Conservation (phyloP, 2,113 vertebrate species). For the Myotis lucifugus region DNA sequence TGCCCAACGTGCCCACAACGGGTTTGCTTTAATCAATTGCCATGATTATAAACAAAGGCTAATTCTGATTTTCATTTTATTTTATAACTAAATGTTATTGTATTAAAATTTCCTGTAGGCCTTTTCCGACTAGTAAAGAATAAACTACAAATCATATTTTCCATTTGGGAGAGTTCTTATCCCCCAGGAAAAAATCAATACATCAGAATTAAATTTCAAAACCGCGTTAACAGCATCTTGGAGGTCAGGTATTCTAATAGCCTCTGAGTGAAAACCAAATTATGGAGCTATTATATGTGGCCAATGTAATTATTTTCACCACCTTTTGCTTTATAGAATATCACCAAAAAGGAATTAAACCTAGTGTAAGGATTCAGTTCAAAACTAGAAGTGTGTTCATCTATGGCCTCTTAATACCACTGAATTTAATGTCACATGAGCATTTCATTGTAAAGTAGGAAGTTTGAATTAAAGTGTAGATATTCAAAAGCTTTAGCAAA, state of each 20-base stretch:
- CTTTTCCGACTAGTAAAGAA: conserved; percentile 24
- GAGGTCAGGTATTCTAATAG: conserved; percentile 70
- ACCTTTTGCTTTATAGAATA: conserved; percentile 53
- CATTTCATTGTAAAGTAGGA: background rate
- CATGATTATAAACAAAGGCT: conserved; percentile 25
- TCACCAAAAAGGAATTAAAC: conserved; percentile 39
- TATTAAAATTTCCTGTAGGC: conserved; percentile 66
- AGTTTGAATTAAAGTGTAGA: background rate
- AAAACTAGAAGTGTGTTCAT: conserved; percentile 21
- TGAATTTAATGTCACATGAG: background rate
- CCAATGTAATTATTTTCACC: conserved; percentile 64
- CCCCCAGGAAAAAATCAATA: conserved; percentile 76
- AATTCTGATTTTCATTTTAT: conserved; percentile 64
- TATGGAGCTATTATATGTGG: conserved; percentile 49
- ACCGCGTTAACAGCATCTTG: conserved; percentile 69
- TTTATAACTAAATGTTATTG: conserved; percentile 54
- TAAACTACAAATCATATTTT: conserved; percentile 65
- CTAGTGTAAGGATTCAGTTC: conserved; percentile 2
- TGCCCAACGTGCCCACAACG: background rate
- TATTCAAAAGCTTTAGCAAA: conserved; percentile 8
- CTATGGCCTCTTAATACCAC: background rate
- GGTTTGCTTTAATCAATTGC: background rate
- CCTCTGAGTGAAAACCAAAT: conserved; percentile 54
- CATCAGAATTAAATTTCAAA: conserved; percentile 78
- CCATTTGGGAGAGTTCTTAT: conserved; percentile 58